phyloP scores from a whole-genome alignment of 1,140 invertebrate genomes.

The Eciton burchellii region DNA sequence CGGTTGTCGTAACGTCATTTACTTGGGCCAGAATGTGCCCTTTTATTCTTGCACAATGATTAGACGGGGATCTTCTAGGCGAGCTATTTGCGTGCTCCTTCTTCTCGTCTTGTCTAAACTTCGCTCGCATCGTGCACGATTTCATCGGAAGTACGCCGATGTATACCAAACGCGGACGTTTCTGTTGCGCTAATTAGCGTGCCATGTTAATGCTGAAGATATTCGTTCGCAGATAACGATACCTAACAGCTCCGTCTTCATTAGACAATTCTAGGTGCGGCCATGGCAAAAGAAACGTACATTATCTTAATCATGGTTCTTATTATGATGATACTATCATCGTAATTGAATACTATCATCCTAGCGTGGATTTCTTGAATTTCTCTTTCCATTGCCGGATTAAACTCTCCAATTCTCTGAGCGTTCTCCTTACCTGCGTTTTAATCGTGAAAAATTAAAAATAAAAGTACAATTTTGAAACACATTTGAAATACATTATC shows the following conservation, averaged over 20 bases:
- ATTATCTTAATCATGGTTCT: background rate
- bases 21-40: background rate
- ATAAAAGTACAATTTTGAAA: no score
- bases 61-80: background rate
- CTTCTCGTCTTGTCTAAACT: background rate
- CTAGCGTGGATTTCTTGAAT: no score
- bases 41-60: background rate
- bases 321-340: constrained; percentile 9
- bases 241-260: background rate
- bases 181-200: constrained; percentile 35
- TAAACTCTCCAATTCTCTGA: no score
- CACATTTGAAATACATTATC: no score
- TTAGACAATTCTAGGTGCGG: background rate
- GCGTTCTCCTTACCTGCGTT: no score
- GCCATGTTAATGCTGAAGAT: background rate
- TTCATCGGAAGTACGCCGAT: constrained; percentile 20
- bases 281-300: background rate
- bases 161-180: background rate
- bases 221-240: constrained; percentile 17
- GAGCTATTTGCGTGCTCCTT: constrained; percentile 41
- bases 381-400: no score
- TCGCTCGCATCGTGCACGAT: background rate
- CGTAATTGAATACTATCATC: constrained; percentile 5
- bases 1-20: constrained; percentile 10
- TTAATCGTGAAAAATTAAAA: no score